phyloP scores from a whole-genome alignment of 2,888 invertebrate genomes.

The Caenorhabditis angaria region DNA sequence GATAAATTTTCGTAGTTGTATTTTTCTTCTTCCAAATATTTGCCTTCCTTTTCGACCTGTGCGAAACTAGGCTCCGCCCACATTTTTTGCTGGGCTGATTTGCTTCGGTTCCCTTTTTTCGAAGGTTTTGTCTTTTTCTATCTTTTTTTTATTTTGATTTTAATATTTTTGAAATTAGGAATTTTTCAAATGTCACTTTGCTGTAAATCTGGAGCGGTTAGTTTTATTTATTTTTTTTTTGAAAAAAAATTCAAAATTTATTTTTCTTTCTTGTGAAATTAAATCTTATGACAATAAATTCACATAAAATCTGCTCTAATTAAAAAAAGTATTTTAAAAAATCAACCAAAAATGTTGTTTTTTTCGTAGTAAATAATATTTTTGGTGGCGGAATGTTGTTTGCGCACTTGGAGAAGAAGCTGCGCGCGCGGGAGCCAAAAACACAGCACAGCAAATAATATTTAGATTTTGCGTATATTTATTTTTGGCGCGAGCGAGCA shows the following conservation, averaged over 20 bases:
- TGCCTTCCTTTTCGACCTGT: not conserved
- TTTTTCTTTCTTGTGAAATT: no score
- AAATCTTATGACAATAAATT: no score
- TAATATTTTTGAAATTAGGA: no score
- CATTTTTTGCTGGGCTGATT: no score
- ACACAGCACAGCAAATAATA: conserved; percentile 4
- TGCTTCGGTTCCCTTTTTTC: no score
- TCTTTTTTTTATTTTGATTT: no score
- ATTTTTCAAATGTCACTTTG: not conserved
- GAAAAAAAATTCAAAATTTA: not conserved
- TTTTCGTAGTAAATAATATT: not conserved
- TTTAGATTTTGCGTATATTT: not conserved
- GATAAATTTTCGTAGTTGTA: not conserved
- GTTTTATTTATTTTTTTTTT: not conserved
- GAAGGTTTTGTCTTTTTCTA: not conserved
- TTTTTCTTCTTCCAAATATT: not conserved
- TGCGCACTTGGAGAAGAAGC: not conserved
- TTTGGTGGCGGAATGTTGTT: conserved; percentile 1
- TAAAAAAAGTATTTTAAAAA: no score
- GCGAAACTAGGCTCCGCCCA: not conserved
- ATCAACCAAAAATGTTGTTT: not conserved
- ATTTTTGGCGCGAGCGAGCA: not conserved
- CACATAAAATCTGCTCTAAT: no score
- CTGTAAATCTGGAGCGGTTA: not conserved
- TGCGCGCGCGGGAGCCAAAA: not conserved